Base-by-base conservation (phyloP, 1,140 invertebrate genomes). In the Sminthurinus signatus region DNA sequence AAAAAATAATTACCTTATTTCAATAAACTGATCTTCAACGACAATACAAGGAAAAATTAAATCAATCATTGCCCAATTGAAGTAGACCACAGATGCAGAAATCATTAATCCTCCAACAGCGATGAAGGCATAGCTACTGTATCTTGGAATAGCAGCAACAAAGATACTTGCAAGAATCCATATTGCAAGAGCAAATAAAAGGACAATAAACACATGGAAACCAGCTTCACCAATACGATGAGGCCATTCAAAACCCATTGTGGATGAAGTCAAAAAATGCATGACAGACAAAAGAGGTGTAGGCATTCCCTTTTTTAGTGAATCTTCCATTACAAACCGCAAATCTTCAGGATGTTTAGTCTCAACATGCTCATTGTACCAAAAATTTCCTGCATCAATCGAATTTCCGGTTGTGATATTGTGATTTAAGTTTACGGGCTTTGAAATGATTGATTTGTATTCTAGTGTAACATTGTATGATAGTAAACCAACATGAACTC, bases 1-100 rank as follows among this genome's bases (percentile, higher is more conserved):
- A n/a, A n/a, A n/a, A n/a, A n/a, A n/a, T n/a, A n/a, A n/a, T 60
- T 68, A 72, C 70, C 42, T 62, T 14, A 72, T 29, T 43, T 67
- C 36, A 1, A 72, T 48, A 36, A 64, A 67, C 17, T 60, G 27
- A 48, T 66, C 70, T 4, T 61, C 46, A 44, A 72, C 66, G 54
- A 61, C 60, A 56, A 72, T 72, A 27, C 64, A 65, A 23, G 70
- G 70, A n/a, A 67, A 60, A 14, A 56, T 56, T 2, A 46, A 12
- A 3, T 60, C 27, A 17, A 65, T 60, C 15, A 19, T 29, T 2
- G 61, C 65, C 70, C 70, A 72, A 31, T 67, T 65, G 50, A 72
- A 72, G 42, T 69, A 72, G 19, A 67, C 51, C n/a, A 72, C 29
- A 10, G 39, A 36, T 15, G 57, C 62, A 12, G 55, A 44, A 15